These are phyloP conservation scores for Cossypha dichroa DNA, from an alignment of 2,797 vertebrate species.

Conservation along the genomic window DNA sequence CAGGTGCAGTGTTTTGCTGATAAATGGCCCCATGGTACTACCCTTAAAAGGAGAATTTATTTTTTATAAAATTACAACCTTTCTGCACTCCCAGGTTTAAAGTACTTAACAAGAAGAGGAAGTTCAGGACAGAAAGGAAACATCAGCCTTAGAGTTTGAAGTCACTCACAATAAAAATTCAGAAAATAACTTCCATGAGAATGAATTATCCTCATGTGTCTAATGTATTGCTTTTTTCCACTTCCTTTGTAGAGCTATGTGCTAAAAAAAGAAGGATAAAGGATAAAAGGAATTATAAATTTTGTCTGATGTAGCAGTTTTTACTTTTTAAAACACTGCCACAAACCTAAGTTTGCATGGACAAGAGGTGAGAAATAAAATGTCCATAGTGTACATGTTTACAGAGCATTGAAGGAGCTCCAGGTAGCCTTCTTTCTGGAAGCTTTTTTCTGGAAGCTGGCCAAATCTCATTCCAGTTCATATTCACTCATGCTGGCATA, in stretches of 20 bases:
- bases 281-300: neutral
- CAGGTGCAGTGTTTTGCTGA: neutral
- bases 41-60: neutral
- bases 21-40: neutral
- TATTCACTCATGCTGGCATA: neutral
- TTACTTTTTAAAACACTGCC: neutral
- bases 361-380: neutral
- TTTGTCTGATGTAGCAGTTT: neutral
- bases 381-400: accelerated
- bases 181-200: neutral
- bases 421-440: neutral
- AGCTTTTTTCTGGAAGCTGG: neutral
- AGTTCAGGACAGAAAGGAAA: neutral
- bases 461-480: neutral
- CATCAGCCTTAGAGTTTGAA: neutral
- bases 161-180: neutral
- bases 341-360: neutral
- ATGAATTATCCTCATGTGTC: neutral
- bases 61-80: neutral
- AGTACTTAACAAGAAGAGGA: neutral
- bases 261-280: neutral
- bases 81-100: neutral
- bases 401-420: neutral
- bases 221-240: neutral
- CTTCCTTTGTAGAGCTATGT: neutral